Conservation (phyloP, 2,888 invertebrate species). For the Invenusta paracnida region DNA sequence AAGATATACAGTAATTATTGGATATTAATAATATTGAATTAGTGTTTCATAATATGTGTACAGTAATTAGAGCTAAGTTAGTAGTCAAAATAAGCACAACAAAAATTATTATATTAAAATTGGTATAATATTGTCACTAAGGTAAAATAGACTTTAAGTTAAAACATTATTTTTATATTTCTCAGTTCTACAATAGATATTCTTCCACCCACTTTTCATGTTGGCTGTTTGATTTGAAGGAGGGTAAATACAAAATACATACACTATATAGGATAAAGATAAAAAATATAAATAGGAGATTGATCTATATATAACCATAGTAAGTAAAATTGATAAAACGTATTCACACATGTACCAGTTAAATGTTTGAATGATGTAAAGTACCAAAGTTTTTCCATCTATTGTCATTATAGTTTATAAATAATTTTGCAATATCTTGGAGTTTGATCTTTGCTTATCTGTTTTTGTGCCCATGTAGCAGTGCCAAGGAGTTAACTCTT, state of each 20-base stretch:
- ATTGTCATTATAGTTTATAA: constrained; percentile 4
- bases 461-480: background rate
- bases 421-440: constrained; percentile 20
- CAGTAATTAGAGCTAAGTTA: too few species aligned
- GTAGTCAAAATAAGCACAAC: too few species aligned
- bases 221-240: too few species aligned
- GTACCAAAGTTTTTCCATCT: background rate
- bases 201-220: too few species aligned
- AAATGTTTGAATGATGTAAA: constrained; percentile 9
- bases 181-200: too few species aligned
- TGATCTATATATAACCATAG: background rate
- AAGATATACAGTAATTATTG: too few species aligned
- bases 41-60: too few species aligned
- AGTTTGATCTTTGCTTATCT: background rate
- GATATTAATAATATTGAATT: too few species aligned
- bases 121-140: too few species aligned
- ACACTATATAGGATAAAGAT: background rate
- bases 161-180: too few species aligned
- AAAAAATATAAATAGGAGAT: background rate
- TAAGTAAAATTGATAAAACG: constrained; percentile 23
- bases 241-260: background rate
- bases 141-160: too few species aligned
- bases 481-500: constrained; percentile 10
- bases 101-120: too few species aligned
- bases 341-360: background rate